Evolutionary conservation across 1,140 invertebrate genomes (phyloP).

Genomic region (Sminthurinus signatus): DNA sequence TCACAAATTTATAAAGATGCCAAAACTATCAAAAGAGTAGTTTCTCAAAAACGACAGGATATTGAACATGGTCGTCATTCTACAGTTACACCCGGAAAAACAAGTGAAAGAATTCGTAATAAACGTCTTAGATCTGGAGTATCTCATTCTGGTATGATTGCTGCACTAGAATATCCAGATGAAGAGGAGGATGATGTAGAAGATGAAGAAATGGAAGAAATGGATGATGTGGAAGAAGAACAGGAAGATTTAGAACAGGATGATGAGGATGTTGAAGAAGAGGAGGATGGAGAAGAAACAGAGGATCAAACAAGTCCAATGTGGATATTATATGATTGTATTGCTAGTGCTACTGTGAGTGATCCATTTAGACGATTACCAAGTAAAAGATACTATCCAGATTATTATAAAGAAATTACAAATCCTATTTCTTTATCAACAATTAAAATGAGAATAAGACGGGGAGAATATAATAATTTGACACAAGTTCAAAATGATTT

Average conservation of each 20-base stretch:
- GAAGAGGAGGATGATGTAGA: slow-evolving; percentile 53
- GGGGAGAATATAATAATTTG: slow-evolving; percentile 74
- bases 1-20: slow-evolving; percentile 96
- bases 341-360: slow-evolving; percentile 60
- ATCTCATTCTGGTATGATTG: slow-evolving; percentile 53
- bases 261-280: slow-evolving; percentile 43
- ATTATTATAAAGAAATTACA: slow-evolving; percentile 97
- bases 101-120: slow-evolving; percentile 54
- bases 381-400: slow-evolving; percentile 81
- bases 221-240: slow-evolving; percentile 49
- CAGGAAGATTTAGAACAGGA: slow-evolving; percentile 46
- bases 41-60: slow-evolving; percentile 58
- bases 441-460: slow-evolving; percentile 83
- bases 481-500: slow-evolving; percentile 88
- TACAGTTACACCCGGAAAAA: slow-evolving; percentile 47
- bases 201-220: slow-evolving; percentile 57
- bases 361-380: slow-evolving; percentile 61
- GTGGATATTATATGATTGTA: slow-evolving; percentile 71
- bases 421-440: slow-evolving; percentile 90
- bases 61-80: slow-evolving; percentile 54
- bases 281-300: slow-evolving; percentile 40
- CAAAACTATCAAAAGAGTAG: slow-evolving; percentile 74
- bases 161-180: slow-evolving; percentile 54
- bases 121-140: slow-evolving; percentile 48
- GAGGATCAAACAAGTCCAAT: slow-evolving; percentile 58